Evolutionary conservation across 2,888 invertebrate genomes (phyloP), one percentile per base, ranked within the genome.

Genomic region (Aleiodes alternator): DNA sequence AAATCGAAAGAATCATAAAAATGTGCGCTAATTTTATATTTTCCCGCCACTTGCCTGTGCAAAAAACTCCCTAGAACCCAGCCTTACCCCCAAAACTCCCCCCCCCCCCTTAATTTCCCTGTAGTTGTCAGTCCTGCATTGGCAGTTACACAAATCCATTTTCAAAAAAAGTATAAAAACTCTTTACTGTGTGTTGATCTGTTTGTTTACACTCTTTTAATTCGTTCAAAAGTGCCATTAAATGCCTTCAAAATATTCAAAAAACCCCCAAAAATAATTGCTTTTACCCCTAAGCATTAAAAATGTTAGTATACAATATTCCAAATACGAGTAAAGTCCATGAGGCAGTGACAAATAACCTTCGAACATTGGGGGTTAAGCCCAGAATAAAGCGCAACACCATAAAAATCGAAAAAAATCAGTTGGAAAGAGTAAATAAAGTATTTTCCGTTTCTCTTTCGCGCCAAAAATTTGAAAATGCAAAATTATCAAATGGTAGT

Each of bases 301-400:
- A 87, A 81, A 92, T 92, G 92, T 90, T 91, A 84, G 90, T 92
- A 79, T 91, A 90, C 86, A 91, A 92, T 88, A 90, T 92, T 75
- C 83, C 90, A 76, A 91, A 91, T 80, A 91, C 91, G 80, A 92
- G 92, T 78, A 91, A 92, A 84, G 89, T 93, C 23, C 90, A 90
- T 73, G 88, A 90, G 75, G 87, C 93, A 80, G 92, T 95, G 72
- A 90, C 93, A 16, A 92, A 92, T 78, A 93, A 95, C 88, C 90
- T 95, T 66, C 93, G 93, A 83, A 92, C 92, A 84, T 92, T 93
- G 69, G 95, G 95, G 55, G 91, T 95, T 80, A 95, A 95, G 87
- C 94, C 93, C 86, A 91, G 94, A 70, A 89, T 92, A 64, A 95
- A 95, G 85, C 95, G 94, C 86, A 93, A 87, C 85, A 90, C 80